Conservation (phyloP, 2,797 vertebrate genomes). For the Acipenser transmontanus region DNA sequence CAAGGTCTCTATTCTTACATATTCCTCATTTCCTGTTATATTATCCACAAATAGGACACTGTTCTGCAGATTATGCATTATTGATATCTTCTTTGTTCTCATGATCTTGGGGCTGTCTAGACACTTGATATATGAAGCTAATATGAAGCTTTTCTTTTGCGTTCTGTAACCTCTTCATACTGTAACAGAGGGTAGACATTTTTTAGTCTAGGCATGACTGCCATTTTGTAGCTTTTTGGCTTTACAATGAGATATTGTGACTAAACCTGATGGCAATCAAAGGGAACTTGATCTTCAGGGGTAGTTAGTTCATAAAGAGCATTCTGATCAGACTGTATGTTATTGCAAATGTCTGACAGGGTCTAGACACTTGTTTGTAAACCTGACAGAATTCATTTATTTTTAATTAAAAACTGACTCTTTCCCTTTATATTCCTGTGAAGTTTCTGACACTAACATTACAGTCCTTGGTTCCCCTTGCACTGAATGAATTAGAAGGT, state of each 20-base stretch:
- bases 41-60: slow-evolving; percentile 23
- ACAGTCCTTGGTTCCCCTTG: background rate
- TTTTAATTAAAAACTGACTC: background rate
- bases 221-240: slow-evolving; percentile 30
- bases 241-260: slow-evolving; percentile 30
- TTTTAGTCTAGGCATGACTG: slow-evolving; percentile 30
- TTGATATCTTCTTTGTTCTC: slow-evolving; percentile 35
- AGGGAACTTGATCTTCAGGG: slow-evolving; percentile 35
- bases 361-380: slow-evolving; percentile 19
- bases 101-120: slow-evolving; percentile 28
- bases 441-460: background rate
- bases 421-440: background rate
- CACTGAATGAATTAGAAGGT: too few relatives aligned
- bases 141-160: slow-evolving; percentile 30
- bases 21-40: background rate
- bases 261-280: slow-evolving; percentile 30
- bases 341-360: slow-evolving; percentile 24
- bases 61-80: slow-evolving; percentile 32
- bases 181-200: slow-evolving; percentile 26
- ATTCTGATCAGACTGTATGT: slow-evolving; percentile 16
- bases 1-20: background rate
- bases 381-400: slow-evolving; percentile 19
- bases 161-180: slow-evolving; percentile 25
- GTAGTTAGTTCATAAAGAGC: slow-evolving; percentile 29
- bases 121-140: slow-evolving; percentile 30